These are phyloP conservation scores for Prietella phreatophila DNA, from an alignment of 2,113 vertebrate genomes.

Conservation along the genomic window DNA sequence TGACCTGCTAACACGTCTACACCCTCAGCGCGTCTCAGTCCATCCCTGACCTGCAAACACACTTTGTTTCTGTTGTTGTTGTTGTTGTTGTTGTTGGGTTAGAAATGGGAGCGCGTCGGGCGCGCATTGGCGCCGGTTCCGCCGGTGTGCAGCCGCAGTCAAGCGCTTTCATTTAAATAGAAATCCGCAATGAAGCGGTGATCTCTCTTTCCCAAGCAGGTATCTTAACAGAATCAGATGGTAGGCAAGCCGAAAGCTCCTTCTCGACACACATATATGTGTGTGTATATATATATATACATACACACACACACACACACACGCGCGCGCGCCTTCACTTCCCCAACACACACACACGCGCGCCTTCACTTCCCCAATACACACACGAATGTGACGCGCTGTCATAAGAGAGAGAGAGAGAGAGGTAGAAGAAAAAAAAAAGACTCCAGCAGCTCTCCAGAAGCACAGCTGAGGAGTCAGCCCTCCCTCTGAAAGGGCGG, in stretches of 20 bases:
- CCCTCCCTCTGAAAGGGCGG: neutral
- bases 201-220: neutral
- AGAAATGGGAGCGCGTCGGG: neutral
- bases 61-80: neutral
- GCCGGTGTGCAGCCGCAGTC: constrained; percentile 6
- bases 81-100: neutral
- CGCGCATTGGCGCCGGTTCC: constrained; percentile 13
- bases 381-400: neutral
- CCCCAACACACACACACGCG: constrained; percentile 9
- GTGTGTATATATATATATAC: too few relatives aligned
- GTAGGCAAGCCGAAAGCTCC: neutral
- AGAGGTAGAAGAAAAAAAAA: neutral
- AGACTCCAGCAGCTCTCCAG: neutral
- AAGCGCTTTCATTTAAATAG: constrained; percentile 7
- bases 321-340: too few relatives aligned
- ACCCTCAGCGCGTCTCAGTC: neutral
- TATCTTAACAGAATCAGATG: neutral
- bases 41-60: neutral
- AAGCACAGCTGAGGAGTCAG: neutral
- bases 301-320: neutral
- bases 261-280: constrained; percentile 29
- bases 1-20: constrained; percentile 23
- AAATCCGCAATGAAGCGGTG: neutral
- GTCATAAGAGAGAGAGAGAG: neutral
- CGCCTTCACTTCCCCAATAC: constrained; percentile 33